phyloP scores from a whole-genome alignment of 2,113 vertebrate species.

The Phrynocephalus versicolor region DNA sequence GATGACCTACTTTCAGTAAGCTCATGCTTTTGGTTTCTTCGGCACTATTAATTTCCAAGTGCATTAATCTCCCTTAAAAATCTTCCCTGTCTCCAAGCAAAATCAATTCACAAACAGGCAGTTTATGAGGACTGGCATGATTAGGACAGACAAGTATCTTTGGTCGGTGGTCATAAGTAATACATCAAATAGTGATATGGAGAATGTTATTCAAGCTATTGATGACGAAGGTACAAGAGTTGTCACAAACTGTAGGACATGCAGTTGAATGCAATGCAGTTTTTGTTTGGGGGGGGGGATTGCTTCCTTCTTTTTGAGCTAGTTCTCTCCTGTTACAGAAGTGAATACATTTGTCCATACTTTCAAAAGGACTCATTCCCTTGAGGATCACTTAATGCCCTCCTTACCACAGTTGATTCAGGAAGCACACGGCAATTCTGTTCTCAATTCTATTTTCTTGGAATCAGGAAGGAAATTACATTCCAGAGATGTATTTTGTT shows the following conservation, averaged over 20 bases:
- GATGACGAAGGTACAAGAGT: not conserved
- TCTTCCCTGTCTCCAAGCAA: constrained; percentile 15
- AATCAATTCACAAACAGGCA: not conserved
- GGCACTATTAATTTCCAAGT: constrained; percentile 25
- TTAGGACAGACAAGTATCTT: not conserved
- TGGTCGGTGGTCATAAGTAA: not conserved
- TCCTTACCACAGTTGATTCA: constrained; percentile 14
- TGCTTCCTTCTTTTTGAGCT: constrained; percentile 21
- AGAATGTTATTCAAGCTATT: not conserved
- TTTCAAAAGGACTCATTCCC: constrained; percentile 14
- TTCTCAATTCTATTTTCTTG: constrained; percentile 27
- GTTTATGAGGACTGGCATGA: not conserved
- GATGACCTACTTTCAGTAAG: constrained; percentile 51
- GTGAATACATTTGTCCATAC: not conserved
- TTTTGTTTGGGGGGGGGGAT: not conserved
- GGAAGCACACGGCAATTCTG: constrained; percentile 14
- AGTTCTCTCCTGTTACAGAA: constrained; percentile 23
- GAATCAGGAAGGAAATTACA: constrained; percentile 6
- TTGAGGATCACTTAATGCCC: constrained; percentile 1
- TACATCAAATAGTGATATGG: not conserved
- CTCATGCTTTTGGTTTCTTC: constrained; percentile 6
- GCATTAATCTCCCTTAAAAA: constrained; percentile 22
- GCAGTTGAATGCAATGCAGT: not conserved
- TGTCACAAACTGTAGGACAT: not conserved
- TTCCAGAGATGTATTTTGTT: constrained; percentile 1